Conservation (phyloP, 1,140 invertebrate genomes). For the Zophobas morio region DNA sequence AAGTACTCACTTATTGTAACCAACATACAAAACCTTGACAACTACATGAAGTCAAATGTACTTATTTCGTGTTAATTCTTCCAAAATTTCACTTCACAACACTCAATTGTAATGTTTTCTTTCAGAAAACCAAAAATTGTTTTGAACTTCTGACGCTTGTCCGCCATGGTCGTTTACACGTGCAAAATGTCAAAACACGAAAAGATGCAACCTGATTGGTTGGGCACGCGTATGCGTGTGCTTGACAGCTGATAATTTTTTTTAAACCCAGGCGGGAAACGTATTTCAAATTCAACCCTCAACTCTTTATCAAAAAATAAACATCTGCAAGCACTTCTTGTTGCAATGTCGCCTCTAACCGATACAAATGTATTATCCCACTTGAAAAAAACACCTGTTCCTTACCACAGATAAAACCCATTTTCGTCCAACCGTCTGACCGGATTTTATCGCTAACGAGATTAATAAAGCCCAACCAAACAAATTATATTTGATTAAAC, state of each 20-base stretch:
- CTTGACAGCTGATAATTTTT: slow-evolving; percentile 30
- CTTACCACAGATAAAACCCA: background rate
- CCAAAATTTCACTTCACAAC: background rate
- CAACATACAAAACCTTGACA: too few species aligned
- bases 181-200: background rate
- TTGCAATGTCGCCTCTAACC: too few species aligned
- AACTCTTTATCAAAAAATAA: background rate
- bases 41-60: too few species aligned
- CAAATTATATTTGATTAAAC: slow-evolving; percentile 29
- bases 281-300: background rate
- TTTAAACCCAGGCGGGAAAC: slow-evolving; percentile 20
- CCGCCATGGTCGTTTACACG: too few species aligned
- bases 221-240: background rate
- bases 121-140: background rate
- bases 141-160: background rate
- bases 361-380: too few species aligned
- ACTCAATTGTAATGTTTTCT: too few species aligned
- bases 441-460: slow-evolving; percentile 6
- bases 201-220: background rate
- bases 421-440: background rate
- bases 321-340: background rate
- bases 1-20: too few species aligned
- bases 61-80: background rate
- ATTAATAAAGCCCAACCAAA: slow-evolving; percentile 39
- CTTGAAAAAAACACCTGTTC: background rate